Conservation (phyloP, 2,113 vertebrate species). For the Falco punctatus region DNA sequence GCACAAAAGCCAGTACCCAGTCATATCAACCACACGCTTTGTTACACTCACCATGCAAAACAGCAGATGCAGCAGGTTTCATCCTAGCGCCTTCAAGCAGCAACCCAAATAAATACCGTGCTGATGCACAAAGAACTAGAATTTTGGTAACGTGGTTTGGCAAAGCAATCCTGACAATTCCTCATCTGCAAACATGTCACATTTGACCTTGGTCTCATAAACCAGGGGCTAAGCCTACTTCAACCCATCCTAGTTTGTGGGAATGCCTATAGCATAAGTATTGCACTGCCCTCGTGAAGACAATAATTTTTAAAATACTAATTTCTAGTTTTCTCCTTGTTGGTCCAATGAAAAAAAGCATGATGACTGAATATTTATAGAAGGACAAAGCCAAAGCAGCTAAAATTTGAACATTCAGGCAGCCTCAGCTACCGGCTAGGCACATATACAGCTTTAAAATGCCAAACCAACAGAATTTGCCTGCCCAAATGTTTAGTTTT, state of each 20-base stretch:
- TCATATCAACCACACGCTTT: neutral
- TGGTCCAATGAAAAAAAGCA: neutral
- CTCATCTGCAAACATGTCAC: neutral
- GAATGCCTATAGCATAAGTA: neutral
- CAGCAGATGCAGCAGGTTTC: neutral
- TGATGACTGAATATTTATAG: neutral
- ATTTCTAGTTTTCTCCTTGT: neutral
- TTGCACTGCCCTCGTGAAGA: neutral
- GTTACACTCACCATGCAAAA: neutral
- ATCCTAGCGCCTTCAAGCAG: neutral
- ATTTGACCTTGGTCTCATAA: neutral
- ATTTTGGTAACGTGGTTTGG: constrained; percentile 39
- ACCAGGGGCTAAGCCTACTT: neutral
- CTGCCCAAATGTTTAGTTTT: neutral
- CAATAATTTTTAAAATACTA: neutral
- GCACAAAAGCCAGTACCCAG: neutral
- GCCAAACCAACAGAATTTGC: neutral
- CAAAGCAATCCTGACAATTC: neutral
- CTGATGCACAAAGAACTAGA: neutral
- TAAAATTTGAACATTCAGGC: neutral
- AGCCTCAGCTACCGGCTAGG: neutral
- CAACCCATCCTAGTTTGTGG: constrained; percentile 9
- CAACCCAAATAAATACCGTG: neutral
- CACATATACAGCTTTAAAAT: neutral
- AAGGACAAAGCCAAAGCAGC: neutral